Conservation (phyloP, 2,888 invertebrate species). For the Deroplatys truncata region DNA sequence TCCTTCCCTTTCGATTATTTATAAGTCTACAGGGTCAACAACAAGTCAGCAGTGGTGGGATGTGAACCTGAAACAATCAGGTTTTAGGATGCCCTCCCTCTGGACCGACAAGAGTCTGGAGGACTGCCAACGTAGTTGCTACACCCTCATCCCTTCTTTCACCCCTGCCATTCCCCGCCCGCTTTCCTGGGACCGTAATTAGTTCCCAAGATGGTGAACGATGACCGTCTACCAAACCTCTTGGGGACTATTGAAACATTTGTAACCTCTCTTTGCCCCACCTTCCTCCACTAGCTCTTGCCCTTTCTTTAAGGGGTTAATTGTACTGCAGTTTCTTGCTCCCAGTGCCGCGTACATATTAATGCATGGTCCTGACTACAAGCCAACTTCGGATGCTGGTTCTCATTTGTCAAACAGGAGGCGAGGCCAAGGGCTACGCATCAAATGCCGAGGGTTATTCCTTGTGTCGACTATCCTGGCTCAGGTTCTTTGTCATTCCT, state of each 20-base stretch:
- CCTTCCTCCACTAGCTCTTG: neutral
- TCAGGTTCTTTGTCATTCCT: neutral
- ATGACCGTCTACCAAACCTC: constrained; percentile 1
- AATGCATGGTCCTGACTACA: neutral
- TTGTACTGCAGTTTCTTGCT: neutral
- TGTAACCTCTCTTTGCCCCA: constrained; percentile 16
- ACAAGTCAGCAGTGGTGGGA: neutral
- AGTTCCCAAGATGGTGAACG: constrained; percentile 12
- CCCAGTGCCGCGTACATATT: neutral
- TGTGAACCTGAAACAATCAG: neutral
- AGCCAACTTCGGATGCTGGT: neutral
- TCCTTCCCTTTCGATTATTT: neutral
- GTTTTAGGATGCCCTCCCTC: neutral
- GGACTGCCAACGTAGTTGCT: neutral
- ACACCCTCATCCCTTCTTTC: neutral
- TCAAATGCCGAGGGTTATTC: neutral
- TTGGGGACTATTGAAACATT: constrained; percentile 19
- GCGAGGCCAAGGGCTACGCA: neutral
- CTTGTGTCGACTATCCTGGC: neutral
- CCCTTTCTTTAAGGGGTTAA: constrained; percentile 12
- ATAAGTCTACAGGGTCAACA: neutral
- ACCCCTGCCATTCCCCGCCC: neutral
- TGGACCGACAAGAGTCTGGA: constrained; percentile 4
- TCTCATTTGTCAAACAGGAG: neutral
- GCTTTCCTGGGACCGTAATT: neutral